Evolutionary conservation across 2,888 invertebrate species (phyloP), one percentile per base, ranked within the genome.

Genomic region (Sussaba pulchella): DNA sequence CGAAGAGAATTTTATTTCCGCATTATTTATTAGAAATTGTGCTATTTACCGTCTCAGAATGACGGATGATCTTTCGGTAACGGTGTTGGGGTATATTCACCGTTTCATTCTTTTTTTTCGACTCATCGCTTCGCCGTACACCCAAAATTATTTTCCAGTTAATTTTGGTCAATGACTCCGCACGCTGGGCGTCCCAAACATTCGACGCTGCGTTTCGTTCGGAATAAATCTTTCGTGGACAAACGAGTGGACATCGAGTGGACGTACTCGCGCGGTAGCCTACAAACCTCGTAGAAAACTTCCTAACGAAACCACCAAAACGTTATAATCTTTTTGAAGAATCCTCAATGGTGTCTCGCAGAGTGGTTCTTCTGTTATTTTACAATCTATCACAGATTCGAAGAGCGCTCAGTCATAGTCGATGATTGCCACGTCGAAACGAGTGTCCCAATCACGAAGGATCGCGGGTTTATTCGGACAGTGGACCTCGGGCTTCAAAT

Each of bases 301-400:
- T 67, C 67, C n/a, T 69, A 72, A 76, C 76, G 80, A 76, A 72
- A 72, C 61, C 19, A 80, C 61, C 59, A 80, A 76, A 72, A 71
- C 67, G 26, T 52, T 36, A 36, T 52, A 52, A 67, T 52, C 21
- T 39, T 17, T 36, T 21, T 8, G n/a, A 36, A n/a, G 36, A 52
- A 47, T 67, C 17, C 50, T 52, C 39, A 21, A 9, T 52, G 67
- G 31, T 8, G 14, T 21, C 39, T 47, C 47, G 21, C n/a, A n/a
- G n/a, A n/a, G 31, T 17, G 47, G 43, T 26, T 52, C 66, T 17
- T 36, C 21, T 75, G 66, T 74, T 75, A 75, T 76, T 80, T 61
- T 61, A 45, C 21, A 45, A 41, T 19, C 45, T 50, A n/a, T 12
- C 41, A 36, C 36, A 19, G 17, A 9, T 39, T 50, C 41, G 31